phyloP scores from a whole-genome alignment of 2,888 invertebrate species.

The Drosophila lutescens region DNA sequence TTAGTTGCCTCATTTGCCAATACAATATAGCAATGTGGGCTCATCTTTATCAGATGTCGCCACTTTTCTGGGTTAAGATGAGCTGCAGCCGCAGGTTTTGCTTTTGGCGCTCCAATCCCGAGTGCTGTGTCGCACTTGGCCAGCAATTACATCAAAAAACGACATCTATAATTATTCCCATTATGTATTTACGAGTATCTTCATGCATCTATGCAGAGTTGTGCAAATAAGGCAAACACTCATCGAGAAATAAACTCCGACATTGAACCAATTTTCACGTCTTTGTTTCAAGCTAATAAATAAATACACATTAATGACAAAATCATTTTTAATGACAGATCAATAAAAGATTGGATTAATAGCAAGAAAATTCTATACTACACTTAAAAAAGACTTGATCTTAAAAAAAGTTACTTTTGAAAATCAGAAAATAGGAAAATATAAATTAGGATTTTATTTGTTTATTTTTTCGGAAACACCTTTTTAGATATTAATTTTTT shows the following conservation, averaged over 20 bases:
- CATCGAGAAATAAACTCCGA: slow-evolving; percentile 7
- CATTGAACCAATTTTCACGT: slow-evolving; percentile 31
- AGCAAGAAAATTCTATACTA: not conserved
- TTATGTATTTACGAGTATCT: slow-evolving; percentile 35
- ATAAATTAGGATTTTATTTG: not conserved
- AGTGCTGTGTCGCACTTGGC: slow-evolving; percentile 36
- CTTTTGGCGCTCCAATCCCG: slow-evolving; percentile 13
- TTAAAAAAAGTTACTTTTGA: too few relatives aligned
- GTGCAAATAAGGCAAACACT: slow-evolving; percentile 42
- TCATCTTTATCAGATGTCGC: slow-evolving; percentile 38
- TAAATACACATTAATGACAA: slow-evolving; percentile 14
- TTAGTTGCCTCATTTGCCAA: slow-evolving; percentile 63
- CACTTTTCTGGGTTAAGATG: slow-evolving; percentile 67
- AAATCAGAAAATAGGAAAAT: too few relatives aligned
- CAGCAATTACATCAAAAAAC: slow-evolving; percentile 42
- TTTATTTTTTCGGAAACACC: not conserved
- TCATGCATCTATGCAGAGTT: slow-evolving; percentile 37
- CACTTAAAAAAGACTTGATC: too few relatives aligned
- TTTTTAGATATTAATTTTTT: not conserved
- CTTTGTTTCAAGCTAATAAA: slow-evolving; percentile 17
- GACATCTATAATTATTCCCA: slow-evolving; percentile 41
- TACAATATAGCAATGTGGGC: slow-evolving; percentile 34
- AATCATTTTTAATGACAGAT: slow-evolving; percentile 15
- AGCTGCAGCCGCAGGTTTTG: slow-evolving; percentile 19
- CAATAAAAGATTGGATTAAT: not conserved